Evolutionary conservation across 2,113 vertebrate genomes (phyloP).

Genomic region (Muscicapa adusta): DNA sequence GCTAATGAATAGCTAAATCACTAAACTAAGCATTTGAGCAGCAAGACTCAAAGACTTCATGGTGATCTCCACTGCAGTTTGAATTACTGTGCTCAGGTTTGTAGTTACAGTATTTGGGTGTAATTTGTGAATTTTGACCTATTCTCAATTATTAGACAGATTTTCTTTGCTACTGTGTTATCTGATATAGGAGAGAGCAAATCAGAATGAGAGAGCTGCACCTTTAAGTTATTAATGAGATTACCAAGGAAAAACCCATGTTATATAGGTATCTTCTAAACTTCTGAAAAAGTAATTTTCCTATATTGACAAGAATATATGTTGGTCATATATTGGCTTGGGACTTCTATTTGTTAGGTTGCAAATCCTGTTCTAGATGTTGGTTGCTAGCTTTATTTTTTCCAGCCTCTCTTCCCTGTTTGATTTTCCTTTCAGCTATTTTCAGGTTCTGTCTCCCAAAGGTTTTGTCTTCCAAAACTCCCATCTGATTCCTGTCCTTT

Average conservation of each 20-base stretch:
- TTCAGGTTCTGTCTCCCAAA: not conserved
- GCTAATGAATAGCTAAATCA: not conserved
- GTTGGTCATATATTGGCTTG: rapidly evolving
- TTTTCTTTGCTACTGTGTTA: not conserved
- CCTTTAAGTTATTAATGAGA: not conserved
- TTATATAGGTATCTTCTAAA: not conserved
- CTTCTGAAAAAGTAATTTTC: not conserved
- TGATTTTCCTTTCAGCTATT: not conserved
- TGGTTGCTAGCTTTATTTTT: not conserved
- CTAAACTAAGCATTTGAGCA: not conserved
- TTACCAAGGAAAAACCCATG: rapidly evolving
- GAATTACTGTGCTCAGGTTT: not conserved
- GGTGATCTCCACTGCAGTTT: not conserved
- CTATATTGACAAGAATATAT: not conserved
- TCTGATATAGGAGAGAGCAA: not conserved
- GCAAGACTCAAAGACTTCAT: not conserved
- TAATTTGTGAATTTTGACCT: not conserved
- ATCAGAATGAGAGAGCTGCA: not conserved
- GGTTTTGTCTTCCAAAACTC: not conserved
- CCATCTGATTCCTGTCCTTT: not conserved
- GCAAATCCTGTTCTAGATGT: not conserved
- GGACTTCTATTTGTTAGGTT: not conserved
- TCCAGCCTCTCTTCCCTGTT: not conserved
- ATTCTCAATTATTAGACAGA: not conserved
- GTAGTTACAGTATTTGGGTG: not conserved